Evolutionary conservation across 2,888 invertebrate species (phyloP).

Genomic region (Cataglyphis livida): DNA sequence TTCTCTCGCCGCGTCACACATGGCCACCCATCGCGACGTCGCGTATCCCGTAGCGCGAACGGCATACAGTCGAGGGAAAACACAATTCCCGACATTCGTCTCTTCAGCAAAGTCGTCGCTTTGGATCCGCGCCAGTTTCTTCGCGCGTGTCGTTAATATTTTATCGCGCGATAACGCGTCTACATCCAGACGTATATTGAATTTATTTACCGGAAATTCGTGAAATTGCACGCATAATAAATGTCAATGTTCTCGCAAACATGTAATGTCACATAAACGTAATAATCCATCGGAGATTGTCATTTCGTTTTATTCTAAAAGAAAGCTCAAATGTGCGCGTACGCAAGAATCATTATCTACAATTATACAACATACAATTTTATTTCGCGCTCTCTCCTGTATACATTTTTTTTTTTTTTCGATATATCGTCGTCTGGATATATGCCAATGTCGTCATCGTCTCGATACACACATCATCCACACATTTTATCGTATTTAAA

Average conservation of each 20-base stretch:
- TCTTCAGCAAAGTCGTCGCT: conserved; percentile 13
- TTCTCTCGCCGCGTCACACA: conserved; percentile 35
- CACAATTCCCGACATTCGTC: conserved; percentile 25
- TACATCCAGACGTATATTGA: not conserved
- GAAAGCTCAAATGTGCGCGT: not conserved
- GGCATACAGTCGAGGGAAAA: conserved; percentile 12
- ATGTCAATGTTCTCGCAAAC: not conserved
- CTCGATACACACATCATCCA: not conserved
- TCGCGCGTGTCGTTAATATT: conserved; percentile 37
- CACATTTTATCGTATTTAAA: conserved; percentile 13
- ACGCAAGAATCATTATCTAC: not conserved
- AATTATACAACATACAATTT: not conserved
- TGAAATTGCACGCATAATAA: not conserved
- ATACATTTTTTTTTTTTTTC: conserved; percentile 11
- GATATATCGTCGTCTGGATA: conserved; percentile 6
- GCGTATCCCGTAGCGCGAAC: conserved; percentile 21
- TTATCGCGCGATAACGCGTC: conserved; percentile 10
- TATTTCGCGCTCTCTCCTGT: not conserved
- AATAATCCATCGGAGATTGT: not conserved
- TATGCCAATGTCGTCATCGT: conserved; percentile 9
- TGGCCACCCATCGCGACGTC: conserved; percentile 47
- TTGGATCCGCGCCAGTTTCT: conserved; percentile 29
- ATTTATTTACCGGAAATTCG: conserved; percentile 4
- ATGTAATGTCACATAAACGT: not conserved
- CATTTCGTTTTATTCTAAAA: not conserved